phyloP scores from a whole-genome alignment of 2,797 vertebrate species.

The Champsocephalus esox region DNA sequence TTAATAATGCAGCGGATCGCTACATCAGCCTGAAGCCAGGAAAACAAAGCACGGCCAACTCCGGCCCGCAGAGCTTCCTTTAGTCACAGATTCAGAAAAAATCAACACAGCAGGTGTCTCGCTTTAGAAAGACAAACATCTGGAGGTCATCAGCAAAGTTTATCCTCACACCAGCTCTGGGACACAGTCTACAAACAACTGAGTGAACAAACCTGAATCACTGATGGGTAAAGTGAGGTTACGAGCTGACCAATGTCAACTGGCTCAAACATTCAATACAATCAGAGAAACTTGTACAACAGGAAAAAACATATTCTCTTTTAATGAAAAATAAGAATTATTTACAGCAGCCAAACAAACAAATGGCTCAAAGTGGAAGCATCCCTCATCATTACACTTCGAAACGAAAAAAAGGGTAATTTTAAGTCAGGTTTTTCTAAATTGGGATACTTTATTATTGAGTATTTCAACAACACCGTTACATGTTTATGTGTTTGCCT shows the following conservation, averaged over 20 bases:
- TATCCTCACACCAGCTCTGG: not conserved
- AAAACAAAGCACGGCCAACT: slow-evolving; percentile 8
- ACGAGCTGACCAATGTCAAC: not conserved
- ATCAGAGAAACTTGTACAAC: not conserved
- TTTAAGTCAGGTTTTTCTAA: no score
- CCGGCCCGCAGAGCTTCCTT: not conserved
- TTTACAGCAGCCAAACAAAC: no score
- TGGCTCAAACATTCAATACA: not conserved
- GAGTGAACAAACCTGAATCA: not conserved
- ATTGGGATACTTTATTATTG: no score
- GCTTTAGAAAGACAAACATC: not conserved
- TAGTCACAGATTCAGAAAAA: not conserved
- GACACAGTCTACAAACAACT: not conserved
- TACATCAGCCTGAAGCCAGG: slow-evolving; percentile 27
- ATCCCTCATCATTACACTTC: no score
- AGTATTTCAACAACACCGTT: no score
- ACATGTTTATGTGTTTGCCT: no score
- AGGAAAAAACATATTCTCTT: not conserved
- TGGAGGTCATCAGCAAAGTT: not conserved
- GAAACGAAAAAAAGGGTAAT: no score
- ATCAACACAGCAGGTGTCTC: not conserved
- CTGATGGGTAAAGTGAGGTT: not conserved
- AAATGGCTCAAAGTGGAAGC: no score
- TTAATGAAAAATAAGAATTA: no score
- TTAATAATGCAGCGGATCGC: slow-evolving; percentile 58